Percentiles rank a stretch among this genome's conserved stretches.
Evolutionary conservation across 2,797 vertebrate genomes (phyloP).

Genomic region (Phrynocephalus vlangalii): DNA sequence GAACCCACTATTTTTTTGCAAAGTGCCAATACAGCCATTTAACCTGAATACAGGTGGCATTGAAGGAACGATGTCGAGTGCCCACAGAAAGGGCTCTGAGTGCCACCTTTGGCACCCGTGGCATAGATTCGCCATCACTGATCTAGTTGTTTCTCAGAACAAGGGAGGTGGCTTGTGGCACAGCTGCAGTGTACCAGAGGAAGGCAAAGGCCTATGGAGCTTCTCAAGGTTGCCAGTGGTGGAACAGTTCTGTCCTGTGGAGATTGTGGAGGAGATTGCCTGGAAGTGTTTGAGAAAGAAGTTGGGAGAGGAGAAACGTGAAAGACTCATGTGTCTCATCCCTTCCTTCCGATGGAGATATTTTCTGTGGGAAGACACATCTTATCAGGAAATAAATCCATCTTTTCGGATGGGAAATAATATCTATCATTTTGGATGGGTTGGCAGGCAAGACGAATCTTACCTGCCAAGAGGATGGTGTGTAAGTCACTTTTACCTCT

Average conservation of each 20-base stretch:
- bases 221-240: neutral
- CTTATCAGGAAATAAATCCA: neutral
- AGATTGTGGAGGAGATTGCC: neutral
- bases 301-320: neutral
- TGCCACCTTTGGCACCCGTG: too few species aligned
- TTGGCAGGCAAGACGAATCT: neutral
- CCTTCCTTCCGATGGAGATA: neutral
- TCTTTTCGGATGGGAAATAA: neutral
- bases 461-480: neutral
- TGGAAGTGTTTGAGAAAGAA: slow-evolving; percentile 7
- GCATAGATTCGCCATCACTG: too few species aligned
- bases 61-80: too few species aligned
- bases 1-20: too few species aligned
- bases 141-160: neutral
- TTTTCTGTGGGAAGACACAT: neutral
- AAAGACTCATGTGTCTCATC: neutral
- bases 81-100: too few species aligned
- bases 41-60: too few species aligned
- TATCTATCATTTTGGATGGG: neutral
- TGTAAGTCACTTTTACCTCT: neutral
- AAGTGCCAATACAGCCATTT: too few species aligned
- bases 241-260: neutral
- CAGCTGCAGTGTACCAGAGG: neutral
- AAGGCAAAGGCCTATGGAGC: neutral
- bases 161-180: neutral